A percentile compares a stretch with the other conserved stretches of the same genome.
phyloP scores from a whole-genome alignment of 2,113 vertebrate genomes.

The Peucedramus taeniatus region DNA sequence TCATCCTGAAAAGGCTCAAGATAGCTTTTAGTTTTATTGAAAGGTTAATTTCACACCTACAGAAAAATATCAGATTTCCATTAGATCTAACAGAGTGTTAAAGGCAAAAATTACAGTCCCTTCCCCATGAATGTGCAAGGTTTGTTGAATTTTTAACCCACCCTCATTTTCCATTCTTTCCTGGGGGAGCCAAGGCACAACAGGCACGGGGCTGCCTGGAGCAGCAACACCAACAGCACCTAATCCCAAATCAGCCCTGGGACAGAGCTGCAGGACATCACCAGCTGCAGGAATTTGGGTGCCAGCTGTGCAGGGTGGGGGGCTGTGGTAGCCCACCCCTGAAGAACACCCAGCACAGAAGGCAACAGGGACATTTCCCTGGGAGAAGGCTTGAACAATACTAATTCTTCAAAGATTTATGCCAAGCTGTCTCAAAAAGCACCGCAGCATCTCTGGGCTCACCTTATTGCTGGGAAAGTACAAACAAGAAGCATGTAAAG shows the following conservation, averaged over 20 bases:
- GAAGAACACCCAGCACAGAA: not conserved
- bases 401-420: not conserved
- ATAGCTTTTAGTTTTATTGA: constrained; percentile 66
- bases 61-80: constrained; percentile 50
- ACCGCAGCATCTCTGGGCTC: not conserved
- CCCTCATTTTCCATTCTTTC: not conserved
- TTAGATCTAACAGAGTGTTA: constrained; percentile 47
- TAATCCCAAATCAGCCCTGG: not conserved
- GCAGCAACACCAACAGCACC: rapidly evolving
- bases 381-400: not conserved
- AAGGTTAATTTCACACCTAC: constrained; percentile 70
- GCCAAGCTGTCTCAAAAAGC: not conserved
- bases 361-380: not conserved
- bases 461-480: not conserved
- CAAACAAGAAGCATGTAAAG: not conserved
- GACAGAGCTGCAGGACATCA: not conserved
- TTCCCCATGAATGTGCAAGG: not conserved
- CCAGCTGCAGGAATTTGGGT: rapidly evolving
- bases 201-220: not conserved
- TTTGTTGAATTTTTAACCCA: constrained; percentile 4
- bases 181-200: rapidly evolving
- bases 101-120: constrained; percentile 28
- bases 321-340: not conserved
- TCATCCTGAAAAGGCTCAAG: constrained; percentile 55
- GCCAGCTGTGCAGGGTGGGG: not conserved